Conservation (phyloP, 2,113 vertebrate species). For the Erinaceus europaeus region DNA sequence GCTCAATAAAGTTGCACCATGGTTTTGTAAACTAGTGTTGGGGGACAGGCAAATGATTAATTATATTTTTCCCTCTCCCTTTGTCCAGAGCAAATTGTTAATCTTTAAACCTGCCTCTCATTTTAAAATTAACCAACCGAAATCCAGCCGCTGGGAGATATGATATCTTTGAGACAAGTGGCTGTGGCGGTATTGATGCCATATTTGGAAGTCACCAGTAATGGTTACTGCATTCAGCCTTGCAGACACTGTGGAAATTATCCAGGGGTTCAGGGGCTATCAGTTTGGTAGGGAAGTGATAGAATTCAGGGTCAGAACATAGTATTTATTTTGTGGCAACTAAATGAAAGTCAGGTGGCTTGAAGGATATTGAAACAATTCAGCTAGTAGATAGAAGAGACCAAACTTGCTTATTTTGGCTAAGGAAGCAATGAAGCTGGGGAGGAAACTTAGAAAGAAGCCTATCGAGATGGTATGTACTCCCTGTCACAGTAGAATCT, state of each 20-base stretch:
- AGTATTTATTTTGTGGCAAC: slow-evolving; percentile 5
- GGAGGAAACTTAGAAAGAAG: neutral
- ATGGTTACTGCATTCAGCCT: slow-evolving; percentile 42
- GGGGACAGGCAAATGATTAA: slow-evolving; percentile 85
- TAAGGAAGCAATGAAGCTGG: neutral
- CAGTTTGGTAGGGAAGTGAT: neutral
- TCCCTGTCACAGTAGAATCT: neutral
- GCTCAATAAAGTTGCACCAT: slow-evolving; percentile 86
- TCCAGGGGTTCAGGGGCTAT: neutral
- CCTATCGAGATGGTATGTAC: neutral
- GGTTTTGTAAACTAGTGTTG: slow-evolving; percentile 86
- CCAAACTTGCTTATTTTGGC: neutral
- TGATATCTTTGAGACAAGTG: slow-evolving; percentile 69
- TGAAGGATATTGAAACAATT: neutral
- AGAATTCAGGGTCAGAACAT: neutral
- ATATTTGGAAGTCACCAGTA: slow-evolving; percentile 65
- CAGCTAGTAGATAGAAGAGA: neutral
- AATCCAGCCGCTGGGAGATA: slow-evolving; percentile 66
- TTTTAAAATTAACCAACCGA: slow-evolving; percentile 80
- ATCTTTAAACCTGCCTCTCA: slow-evolving; percentile 83
- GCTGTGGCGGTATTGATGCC: slow-evolving; percentile 58
- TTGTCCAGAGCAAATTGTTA: slow-evolving; percentile 85
- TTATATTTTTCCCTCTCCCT: slow-evolving; percentile 83
- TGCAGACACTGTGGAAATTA: slow-evolving; percentile 48
- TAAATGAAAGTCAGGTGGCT: slow-evolving; percentile 32